Evolutionary conservation across 2,888 invertebrate genomes (phyloP), one percentile per base, ranked within the genome.

Genomic region (Synergus laeviventris): DNA sequence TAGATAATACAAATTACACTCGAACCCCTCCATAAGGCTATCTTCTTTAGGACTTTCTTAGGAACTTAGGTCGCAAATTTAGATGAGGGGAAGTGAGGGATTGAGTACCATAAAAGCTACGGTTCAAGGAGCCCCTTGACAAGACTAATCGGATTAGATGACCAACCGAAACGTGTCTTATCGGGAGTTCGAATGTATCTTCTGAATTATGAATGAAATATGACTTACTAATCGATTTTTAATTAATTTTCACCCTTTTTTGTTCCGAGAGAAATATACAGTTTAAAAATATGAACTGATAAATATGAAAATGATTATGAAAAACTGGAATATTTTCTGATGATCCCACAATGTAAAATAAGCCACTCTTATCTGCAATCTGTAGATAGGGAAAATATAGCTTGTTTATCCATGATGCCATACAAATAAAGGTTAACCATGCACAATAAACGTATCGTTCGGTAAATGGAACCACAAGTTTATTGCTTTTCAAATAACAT

Each of bases 401-500:
- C n/a, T n/a, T 49, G 49, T 18, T 31, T 16, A 60, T 31, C 21
- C 14, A 24, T 12, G 12, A 38, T 64, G 39, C 7, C 38, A 39
- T 38, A 12, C 39, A 31, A 64, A 64, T 64, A 39, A 21, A 42
- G 12, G 42, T 38, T 64, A 64, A 39, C 21, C 21, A 18, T 39
- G 14, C 5, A 21, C 24, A 66, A 66, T 66, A 66, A 66, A 16
- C 18, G 21, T 66, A 24, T 66, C 24, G 24, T 42, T 9, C 42
- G 14, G 21, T 45, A 16, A 42, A 31, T 45, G 39, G 42, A 66
- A 21, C 45, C 66, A 66, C 39, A 42, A 18, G 21, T 66, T 66
- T 42, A 66, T 42, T 66, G 24, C 8, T n/a, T 66, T 42, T 14
- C 45, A 42, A 66, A 45, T 66, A 66, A 42, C 42, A 62, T n/a